phyloP scores from a whole-genome alignment of 2,797 vertebrate genomes.

The Macropodus opercularis region DNA sequence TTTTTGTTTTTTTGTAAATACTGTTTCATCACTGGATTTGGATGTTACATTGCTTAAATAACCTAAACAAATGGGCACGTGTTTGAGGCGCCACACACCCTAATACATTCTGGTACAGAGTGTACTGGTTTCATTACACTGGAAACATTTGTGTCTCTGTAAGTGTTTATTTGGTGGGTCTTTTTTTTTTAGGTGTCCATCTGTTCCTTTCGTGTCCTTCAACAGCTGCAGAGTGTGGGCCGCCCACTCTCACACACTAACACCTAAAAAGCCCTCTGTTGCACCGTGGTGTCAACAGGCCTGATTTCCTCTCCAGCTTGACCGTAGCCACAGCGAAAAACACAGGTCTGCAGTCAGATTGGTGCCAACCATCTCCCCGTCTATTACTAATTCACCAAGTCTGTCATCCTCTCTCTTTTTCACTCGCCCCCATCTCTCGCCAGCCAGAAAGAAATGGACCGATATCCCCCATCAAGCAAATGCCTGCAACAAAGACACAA shows the following conservation, averaged over 20 bases:
- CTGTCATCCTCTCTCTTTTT: conserved; percentile 17
- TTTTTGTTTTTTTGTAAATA: no score
- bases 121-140: conserved; percentile 9
- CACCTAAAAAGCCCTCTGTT: conserved; percentile 50
- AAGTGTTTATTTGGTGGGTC: conserved; percentile 26
- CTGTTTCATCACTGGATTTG: no score
- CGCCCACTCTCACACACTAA: conserved; percentile 46
- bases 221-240: conserved; percentile 61
- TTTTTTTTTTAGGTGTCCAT: conserved; percentile 44
- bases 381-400: conserved; percentile 41
- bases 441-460: conserved; percentile 25
- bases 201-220: conserved; percentile 63
- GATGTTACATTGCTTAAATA: no score
- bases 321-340: conserved; percentile 19
- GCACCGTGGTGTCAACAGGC: conserved; percentile 52
- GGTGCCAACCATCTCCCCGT: conserved; percentile 31
- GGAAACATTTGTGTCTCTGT: conserved; percentile 8
- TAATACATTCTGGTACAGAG: background rate
- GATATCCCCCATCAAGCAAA: conserved; percentile 39
- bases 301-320: conserved; percentile 37
- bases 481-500: conserved; percentile 34
- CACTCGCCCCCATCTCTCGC: conserved; percentile 4
- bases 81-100: background rate
- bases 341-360: conserved; percentile 22
- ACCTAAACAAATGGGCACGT: no score